Evolutionary conservation across 2,113 vertebrate genomes (phyloP), one percentile per base, ranked within the genome.

Genomic region (Tragelaphus strepsiceros): DNA sequence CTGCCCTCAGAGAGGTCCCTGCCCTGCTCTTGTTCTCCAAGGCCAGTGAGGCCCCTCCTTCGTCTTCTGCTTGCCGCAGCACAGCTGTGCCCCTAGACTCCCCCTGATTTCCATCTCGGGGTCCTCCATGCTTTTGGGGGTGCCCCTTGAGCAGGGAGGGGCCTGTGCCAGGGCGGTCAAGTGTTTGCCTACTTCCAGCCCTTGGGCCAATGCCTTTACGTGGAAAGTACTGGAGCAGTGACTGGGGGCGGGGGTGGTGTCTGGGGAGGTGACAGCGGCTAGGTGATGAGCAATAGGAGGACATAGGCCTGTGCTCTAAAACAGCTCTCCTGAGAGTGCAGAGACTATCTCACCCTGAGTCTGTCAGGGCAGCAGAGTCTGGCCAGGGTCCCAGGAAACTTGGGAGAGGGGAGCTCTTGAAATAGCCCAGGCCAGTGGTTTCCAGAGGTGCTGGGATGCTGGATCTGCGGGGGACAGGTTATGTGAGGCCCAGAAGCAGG

Each of bases 381-480:
- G 53, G 81, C 81, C 81, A 39, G 81, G 53, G 7, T 39, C n/a
- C 21, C 13, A 2, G 53, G n/a, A 83, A 56, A 26, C 7, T n/a
- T 26, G 13, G 13, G 7, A 16, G 32, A 56, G 32, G 53, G 32
- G 81, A 56, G n/a, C n/a, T 83, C 81, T 56, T 35, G 32, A 83
- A 83, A 26, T 7, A 39, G 32, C 51, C 51, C 32, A 83, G 32
- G 80, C 21, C 81, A 83, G 21, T 7, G 7, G 21, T 56, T 83
- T 35, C 81, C 21, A 24, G 21, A 56, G n/a, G 32, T 0, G 1
- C 32, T 9, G n/a, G 53, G 81, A 83, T 83, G 53, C 4, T 0
- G 21, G 53, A 39, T 39, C 22, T 83, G 21, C 2, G 0, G 19
- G 51, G 53, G 4, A n/a, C 7, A 35, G 81, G 22, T 26, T 83